Evolutionary conservation across 2,888 invertebrate species (phyloP).

Genomic region (Portevinia maculata): DNA sequence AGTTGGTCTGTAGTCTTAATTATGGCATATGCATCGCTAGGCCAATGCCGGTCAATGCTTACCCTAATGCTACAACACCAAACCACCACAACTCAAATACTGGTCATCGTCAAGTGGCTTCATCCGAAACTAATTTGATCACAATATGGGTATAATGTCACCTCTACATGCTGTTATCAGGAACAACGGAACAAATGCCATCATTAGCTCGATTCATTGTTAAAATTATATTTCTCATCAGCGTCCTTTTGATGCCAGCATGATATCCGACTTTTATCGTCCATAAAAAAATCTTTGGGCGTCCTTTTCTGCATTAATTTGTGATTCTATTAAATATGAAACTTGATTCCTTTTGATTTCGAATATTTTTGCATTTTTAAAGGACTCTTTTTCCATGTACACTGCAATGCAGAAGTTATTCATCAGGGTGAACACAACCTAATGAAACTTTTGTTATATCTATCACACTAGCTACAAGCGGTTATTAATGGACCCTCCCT

Average conservation of each 20-base stretch:
- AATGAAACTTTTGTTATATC: no score
- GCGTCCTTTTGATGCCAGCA: constrained; percentile 3
- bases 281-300: background rate
- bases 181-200: background rate
- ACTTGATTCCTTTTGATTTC: constrained; percentile 16
- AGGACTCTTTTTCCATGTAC: background rate
- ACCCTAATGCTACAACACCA: no score
- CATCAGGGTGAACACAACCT: no score
- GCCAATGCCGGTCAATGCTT: no score
- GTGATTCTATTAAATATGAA: constrained; percentile 9
- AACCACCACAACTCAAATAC: no score
- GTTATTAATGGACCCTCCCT: no score
- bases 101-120: no score
- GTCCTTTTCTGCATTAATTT: background rate
- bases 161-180: background rate
- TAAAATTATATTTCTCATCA: no score
- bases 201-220: background rate
- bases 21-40: no score
- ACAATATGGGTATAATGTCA: background rate
- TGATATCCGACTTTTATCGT: background rate
- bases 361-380: constrained; percentile 3
- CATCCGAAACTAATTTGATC: no score
- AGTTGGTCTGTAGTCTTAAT: no score
- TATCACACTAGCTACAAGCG: no score
- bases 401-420: background rate